Percentiles rank a stretch among this genome's conserved stretches.
These are phyloP conservation scores for Beris chalybata DNA, from an alignment of 2,888 invertebrate species.

Conservation along the genomic window DNA sequence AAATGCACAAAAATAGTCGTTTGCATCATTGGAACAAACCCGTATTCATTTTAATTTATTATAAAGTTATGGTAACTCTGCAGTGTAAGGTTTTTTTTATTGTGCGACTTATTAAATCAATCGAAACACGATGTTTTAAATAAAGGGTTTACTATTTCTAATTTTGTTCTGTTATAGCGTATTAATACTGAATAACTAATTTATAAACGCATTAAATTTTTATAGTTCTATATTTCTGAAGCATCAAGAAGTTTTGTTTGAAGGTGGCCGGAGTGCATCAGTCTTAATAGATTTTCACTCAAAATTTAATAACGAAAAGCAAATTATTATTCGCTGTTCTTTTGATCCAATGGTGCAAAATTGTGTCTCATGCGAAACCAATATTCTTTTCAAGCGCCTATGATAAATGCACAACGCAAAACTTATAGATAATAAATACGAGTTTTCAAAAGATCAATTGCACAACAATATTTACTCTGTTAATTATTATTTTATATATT, in stretches of 20 bases:
- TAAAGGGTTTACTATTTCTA: too few relatives aligned
- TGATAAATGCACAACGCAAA: not conserved
- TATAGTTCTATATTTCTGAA: too few relatives aligned
- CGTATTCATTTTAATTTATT: too few relatives aligned
- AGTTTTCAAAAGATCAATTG: constrained; percentile 12
- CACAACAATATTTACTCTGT: constrained; percentile 10
- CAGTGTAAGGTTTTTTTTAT: too few relatives aligned
- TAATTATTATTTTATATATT: constrained; percentile 9
- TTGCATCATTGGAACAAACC: too few relatives aligned
- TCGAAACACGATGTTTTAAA: too few relatives aligned
- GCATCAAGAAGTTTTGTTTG: not conserved
- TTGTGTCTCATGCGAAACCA: not conserved
- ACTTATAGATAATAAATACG: not conserved
- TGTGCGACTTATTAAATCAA: too few relatives aligned
- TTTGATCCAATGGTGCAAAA: not conserved
- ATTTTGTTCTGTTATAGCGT: too few relatives aligned
- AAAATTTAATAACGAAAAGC: not conserved
- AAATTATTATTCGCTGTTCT: not conserved
- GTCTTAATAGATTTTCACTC: not conserved
- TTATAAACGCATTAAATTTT: too few relatives aligned
- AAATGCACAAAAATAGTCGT: too few relatives aligned
- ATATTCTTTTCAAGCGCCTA: not conserved
- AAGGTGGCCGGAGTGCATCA: constrained; percentile 9
- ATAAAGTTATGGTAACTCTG: too few relatives aligned
- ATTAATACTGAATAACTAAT: too few relatives aligned